Conservation (phyloP, 37 sponge, comb jelly and placozoan genomes). For the Crambe crambe region DNA sequence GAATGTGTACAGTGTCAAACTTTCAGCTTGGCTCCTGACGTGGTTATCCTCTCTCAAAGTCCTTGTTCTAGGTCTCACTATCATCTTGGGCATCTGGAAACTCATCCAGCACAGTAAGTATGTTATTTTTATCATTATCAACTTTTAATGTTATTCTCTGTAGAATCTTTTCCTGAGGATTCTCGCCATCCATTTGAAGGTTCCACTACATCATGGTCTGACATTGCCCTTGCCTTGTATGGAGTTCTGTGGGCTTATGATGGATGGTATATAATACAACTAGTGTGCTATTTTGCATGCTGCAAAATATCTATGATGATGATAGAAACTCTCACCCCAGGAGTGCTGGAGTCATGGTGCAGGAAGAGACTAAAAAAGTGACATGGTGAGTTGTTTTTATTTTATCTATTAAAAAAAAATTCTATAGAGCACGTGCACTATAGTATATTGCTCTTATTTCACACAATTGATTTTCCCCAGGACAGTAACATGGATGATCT, state of each 20-base stretch:
- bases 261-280: background rate
- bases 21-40: slow-evolving; percentile 24
- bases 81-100: slow-evolving; percentile 32
- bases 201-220: background rate
- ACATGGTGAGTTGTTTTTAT: background rate
- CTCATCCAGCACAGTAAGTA: slow-evolving; percentile 20
- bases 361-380: slow-evolving; percentile 1
- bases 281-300: no score
- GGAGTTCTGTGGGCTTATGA: background rate
- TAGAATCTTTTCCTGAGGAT: slow-evolving; percentile 12
- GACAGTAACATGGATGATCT: slow-evolving; percentile 36
- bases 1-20: slow-evolving; percentile 45
- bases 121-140: background rate
- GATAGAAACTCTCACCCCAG: background rate
- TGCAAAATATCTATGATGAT: background rate
- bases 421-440: background rate
- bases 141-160: background rate
- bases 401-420: background rate
- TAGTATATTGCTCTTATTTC: background rate
- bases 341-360: background rate
- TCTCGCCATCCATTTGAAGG: slow-evolving; percentile 3
- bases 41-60: slow-evolving; percentile 27
- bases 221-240: background rate
- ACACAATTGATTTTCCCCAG: slow-evolving; percentile 6
- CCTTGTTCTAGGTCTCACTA: slow-evolving; percentile 26